These are phyloP conservation scores for Eumacrocentrus americanus DNA, from an alignment of 2,888 invertebrate genomes.

Conservation along the genomic window DNA sequence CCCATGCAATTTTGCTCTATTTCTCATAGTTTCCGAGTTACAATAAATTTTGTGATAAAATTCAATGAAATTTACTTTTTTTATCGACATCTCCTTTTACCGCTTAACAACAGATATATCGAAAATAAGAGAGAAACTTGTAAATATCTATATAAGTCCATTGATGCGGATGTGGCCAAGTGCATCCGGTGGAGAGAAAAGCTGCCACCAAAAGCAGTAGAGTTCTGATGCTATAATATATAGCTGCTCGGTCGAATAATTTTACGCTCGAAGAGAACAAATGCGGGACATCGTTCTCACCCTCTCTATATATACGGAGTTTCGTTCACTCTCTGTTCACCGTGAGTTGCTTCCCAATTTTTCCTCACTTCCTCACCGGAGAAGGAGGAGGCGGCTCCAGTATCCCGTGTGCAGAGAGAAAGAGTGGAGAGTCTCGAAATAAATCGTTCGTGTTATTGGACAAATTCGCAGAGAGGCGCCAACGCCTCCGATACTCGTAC, in stretches of 20 bases:
- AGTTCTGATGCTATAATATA: background rate
- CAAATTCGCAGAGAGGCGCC: constrained; percentile 40
- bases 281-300: constrained; percentile 28
- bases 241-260: constrained; percentile 22
- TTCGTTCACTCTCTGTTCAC: constrained; percentile 2
- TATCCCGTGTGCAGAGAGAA: too few relatives aligned
- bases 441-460: constrained; percentile 43
- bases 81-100: too few relatives aligned
- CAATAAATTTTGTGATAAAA: too few relatives aligned
- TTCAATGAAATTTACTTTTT: too few relatives aligned
- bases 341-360: background rate
- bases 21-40: too few relatives aligned
- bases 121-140: too few relatives aligned
- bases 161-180: background rate
- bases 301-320: constrained; percentile 9
- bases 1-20: too few relatives aligned
- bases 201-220: background rate
- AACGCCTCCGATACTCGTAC: constrained; percentile 34
- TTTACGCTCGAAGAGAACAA: constrained; percentile 28
- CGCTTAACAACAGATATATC: too few relatives aligned
- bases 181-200: background rate
- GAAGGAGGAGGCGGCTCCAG: too few relatives aligned
- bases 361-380: constrained; percentile 12
- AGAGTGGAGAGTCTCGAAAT: constrained; percentile 31
- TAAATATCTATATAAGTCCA: background rate